These are phyloP conservation scores for Paedocypris micromegethes DNA, from an alignment of 2,797 vertebrate species.

Conservation along the genomic window DNA sequence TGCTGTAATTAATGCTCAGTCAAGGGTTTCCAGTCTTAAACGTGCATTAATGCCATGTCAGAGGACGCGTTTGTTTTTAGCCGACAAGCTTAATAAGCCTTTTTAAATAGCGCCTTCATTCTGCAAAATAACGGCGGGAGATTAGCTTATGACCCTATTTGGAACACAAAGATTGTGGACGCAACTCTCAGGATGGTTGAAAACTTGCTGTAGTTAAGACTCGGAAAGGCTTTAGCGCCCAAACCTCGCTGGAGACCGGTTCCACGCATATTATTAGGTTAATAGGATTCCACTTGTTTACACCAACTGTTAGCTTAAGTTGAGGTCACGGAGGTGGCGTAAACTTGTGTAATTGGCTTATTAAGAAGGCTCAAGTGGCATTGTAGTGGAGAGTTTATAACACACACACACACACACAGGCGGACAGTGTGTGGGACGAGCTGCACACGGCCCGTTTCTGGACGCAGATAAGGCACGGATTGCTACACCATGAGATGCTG, in stretches of 20 bases:
- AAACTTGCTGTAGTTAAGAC: constrained; percentile 53
- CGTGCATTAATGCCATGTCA: constrained; percentile 39
- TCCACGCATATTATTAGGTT: constrained; percentile 54
- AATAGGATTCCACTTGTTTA: constrained; percentile 62
- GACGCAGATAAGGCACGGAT: no score
- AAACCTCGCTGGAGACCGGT: constrained; percentile 38
- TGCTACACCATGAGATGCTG: no score
- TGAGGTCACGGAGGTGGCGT: constrained; percentile 55
- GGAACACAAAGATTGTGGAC: constrained; percentile 30
- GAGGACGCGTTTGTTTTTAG: constrained; percentile 29
- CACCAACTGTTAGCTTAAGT: constrained; percentile 56
- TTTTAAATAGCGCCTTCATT: constrained; percentile 31
- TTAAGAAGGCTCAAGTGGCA: constrained; percentile 44
- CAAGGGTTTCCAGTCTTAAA: constrained; percentile 26
- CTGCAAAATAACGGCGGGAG: constrained; percentile 20
- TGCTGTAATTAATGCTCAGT: constrained; percentile 18
- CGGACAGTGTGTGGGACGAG: not conserved
- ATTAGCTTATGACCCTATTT: constrained; percentile 40
- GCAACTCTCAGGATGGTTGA: constrained; percentile 45
- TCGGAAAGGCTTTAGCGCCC: constrained; percentile 41
- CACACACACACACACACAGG: constrained; percentile 18
- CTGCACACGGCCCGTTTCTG: no score
- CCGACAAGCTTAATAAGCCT: constrained; percentile 26
- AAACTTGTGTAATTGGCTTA: constrained; percentile 58
- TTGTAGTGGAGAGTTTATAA: constrained; percentile 38